Percentiles rank a stretch among this genome's conserved stretches.
Conservation (phyloP, 2,888 invertebrate species). For the Morpho deidamia region DNA sequence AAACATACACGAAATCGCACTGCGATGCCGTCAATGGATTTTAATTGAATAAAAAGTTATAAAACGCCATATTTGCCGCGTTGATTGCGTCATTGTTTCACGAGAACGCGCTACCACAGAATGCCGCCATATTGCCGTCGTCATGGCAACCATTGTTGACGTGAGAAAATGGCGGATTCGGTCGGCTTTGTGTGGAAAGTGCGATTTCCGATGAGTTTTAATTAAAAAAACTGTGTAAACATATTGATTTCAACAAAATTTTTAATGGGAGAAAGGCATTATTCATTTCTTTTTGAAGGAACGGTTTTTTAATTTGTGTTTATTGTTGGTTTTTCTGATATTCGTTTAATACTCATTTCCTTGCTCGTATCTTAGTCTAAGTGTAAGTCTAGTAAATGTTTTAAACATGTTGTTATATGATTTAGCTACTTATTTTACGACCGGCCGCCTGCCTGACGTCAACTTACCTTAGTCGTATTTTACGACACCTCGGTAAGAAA, state of each 20-base stretch:
- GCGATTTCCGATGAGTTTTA: slow-evolving; percentile 8
- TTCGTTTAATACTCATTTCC: too few relatives aligned
- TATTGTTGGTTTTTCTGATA: too few relatives aligned
- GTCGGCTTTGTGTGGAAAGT: slow-evolving; percentile 4
- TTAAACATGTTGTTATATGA: too few relatives aligned
- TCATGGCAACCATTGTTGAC: slow-evolving; percentile 39
- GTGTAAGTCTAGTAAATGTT: too few relatives aligned
- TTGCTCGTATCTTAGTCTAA: too few relatives aligned
- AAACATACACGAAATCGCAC: too few relatives aligned
- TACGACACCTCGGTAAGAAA: too few relatives aligned
- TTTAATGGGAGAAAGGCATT: background rate
- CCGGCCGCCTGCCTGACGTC: too few relatives aligned
- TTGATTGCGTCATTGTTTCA: slow-evolving; percentile 36
- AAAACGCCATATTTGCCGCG: slow-evolving; percentile 26
- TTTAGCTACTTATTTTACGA: too few relatives aligned
- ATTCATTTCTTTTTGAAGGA: background rate
- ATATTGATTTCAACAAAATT: slow-evolving; percentile 2
- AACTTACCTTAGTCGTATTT: too few relatives aligned
- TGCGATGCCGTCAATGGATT: slow-evolving; percentile 18
- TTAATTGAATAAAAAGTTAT: slow-evolving; percentile 23
- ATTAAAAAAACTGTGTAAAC: slow-evolving; percentile 4
- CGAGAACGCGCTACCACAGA: slow-evolving; percentile 38
- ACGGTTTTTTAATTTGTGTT: too few relatives aligned
- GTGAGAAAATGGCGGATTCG: slow-evolving; percentile 20
- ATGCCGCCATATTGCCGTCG: slow-evolving; percentile 39